Percentiles rank a stretch among this genome's conserved stretches.
Evolutionary conservation across 2,797 vertebrate species (phyloP).

Genomic region (Rhynchonycteris naso): DNA sequence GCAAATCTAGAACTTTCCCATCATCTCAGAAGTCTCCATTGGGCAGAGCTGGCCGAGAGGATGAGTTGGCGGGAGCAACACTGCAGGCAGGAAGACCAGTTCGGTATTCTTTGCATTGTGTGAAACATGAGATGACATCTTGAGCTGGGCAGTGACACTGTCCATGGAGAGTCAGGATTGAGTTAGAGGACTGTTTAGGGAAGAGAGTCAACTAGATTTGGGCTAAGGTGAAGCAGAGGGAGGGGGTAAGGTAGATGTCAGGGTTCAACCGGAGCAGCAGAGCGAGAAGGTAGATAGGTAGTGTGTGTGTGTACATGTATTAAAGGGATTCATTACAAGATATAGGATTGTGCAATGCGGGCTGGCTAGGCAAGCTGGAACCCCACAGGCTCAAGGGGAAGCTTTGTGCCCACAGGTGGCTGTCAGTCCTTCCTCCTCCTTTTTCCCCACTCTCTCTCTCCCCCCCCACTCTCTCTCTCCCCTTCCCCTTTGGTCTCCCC

Average conservation of each 20-base stretch:
- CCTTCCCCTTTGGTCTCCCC: too few species aligned
- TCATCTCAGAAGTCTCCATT: not conserved
- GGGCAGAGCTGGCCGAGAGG: not conserved
- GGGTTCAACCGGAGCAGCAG: not conserved
- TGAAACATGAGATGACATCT: not conserved
- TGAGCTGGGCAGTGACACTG: not conserved
- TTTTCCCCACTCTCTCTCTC: too few species aligned
- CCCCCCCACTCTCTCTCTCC: rapidly evolving
- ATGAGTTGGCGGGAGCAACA: not conserved
- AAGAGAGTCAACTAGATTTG: not conserved
- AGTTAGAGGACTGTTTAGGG: not conserved
- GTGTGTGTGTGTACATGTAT: not conserved
- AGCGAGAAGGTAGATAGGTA: not conserved
- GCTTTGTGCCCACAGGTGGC: not conserved
- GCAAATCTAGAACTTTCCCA: not conserved
- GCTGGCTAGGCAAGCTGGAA: not conserved
- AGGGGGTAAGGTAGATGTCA: not conserved
- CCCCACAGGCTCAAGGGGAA: not conserved
- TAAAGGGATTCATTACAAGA: not conserved
- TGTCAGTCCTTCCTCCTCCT: not conserved
- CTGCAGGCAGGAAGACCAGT: not conserved
- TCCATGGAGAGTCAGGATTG: not conserved
- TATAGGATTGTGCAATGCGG: not conserved
- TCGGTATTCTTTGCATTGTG: not conserved
- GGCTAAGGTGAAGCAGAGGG: not conserved